Percentiles rank a stretch among this genome's conserved stretches.
phyloP scores from a whole-genome alignment of 2,113 vertebrate genomes.

The Gambusia affinis region DNA sequence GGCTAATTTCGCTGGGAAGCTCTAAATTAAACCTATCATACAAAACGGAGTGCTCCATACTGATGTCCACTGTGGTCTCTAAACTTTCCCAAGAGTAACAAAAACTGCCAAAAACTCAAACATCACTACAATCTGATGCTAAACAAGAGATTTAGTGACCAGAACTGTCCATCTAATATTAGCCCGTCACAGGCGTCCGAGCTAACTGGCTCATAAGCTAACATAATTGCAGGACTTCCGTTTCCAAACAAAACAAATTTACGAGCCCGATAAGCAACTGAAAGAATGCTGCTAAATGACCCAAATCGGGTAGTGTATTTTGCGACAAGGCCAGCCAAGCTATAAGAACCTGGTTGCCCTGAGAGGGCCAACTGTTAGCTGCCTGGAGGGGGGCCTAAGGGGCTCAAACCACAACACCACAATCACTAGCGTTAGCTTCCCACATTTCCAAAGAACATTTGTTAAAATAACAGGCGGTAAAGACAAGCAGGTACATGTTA shows the following conservation, averaged over 20 bases:
- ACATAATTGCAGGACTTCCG: not conserved
- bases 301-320: not conserved
- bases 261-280: not conserved
- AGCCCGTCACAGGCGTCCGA: constrained; percentile 21
- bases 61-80: not conserved
- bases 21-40: not conserved
- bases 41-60: too few species aligned
- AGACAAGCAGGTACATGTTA: not conserved
- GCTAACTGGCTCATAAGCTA: constrained; percentile 21
- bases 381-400: constrained; percentile 23
- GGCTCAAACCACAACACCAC: constrained; percentile 53
- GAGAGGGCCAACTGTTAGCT: constrained; percentile 65
- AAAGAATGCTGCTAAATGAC: not conserved
- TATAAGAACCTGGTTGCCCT: constrained; percentile 30
- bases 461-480: not conserved
- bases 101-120: too few species aligned
- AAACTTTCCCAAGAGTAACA: not conserved
- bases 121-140: not conserved
- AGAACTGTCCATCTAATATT: constrained; percentile 25
- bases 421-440: constrained; percentile 19
- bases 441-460: not conserved
- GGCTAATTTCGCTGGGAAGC: not conserved
- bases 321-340: constrained; percentile 26
- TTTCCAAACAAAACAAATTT: not conserved
- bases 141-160: not conserved